A percentile compares a stretch with the other conserved stretches of the same genome.
phyloP scores from a whole-genome alignment of 2,113 vertebrate species.

The Grallaria varia region DNA sequence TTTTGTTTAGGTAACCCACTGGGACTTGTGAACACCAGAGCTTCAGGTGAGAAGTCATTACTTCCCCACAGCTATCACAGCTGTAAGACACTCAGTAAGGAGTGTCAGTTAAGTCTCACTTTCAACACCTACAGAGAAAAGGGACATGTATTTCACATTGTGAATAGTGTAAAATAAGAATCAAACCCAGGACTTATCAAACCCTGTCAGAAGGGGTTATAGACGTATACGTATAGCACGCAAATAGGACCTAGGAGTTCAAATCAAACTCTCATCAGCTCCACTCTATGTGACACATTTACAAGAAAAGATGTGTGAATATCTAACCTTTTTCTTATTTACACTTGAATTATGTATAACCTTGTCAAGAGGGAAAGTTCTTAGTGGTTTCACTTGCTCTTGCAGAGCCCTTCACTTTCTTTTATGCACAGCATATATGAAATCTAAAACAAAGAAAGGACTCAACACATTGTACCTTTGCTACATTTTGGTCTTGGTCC shows the following conservation, averaged over 20 bases:
- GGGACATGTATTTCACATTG: neutral
- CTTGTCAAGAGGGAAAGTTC: neutral
- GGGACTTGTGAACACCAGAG: neutral
- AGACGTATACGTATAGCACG: neutral
- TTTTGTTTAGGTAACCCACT: neutral
- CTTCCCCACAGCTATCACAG: neutral
- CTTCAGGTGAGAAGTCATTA: slow-evolving; percentile 18
- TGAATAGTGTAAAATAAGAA: neutral
- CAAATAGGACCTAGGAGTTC: neutral
- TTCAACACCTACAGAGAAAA: neutral
- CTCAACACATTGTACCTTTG: neutral
- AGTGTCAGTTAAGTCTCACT: neutral
- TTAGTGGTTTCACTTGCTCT: neutral
- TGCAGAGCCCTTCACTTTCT: neutral
- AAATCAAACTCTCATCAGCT: neutral
- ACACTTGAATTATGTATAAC: neutral
- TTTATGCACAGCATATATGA: neutral
- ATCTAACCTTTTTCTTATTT: neutral
- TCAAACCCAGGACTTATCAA: neutral
- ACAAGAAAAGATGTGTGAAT: neutral
- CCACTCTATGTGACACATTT: neutral
- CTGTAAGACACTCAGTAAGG: neutral
- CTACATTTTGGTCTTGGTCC: neutral
- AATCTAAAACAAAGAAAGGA: neutral
- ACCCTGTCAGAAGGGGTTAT: neutral